A percentile compares a stretch with the other conserved stretches of the same genome.
These are phyloP conservation scores for Nemoura dubitans DNA, from an alignment of 2,888 invertebrate genomes.

Conservation along the genomic window DNA sequence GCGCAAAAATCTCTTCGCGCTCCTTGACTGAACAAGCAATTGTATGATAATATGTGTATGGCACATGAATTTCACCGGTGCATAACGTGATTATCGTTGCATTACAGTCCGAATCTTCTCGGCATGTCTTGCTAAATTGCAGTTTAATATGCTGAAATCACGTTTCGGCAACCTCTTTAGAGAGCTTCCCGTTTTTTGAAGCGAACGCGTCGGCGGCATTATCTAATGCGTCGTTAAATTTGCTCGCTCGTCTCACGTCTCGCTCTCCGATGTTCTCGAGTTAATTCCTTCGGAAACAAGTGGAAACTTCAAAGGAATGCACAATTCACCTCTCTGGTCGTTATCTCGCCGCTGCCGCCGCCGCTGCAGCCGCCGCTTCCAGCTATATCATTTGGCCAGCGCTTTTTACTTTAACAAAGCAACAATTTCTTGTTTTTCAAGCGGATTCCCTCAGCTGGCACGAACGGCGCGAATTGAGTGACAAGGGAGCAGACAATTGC, in stretches of 20 bases:
- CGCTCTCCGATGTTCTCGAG: background rate
- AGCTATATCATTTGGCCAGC: slow-evolving; percentile 33
- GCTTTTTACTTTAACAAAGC: slow-evolving; percentile 14
- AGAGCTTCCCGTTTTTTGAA: background rate
- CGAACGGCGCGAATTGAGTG: slow-evolving; percentile 1
- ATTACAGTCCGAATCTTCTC: background rate
- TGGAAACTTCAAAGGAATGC: slow-evolving; percentile 29
- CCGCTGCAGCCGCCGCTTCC: background rate
- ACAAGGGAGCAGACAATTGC: slow-evolving; percentile 21
- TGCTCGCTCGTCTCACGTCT: background rate
- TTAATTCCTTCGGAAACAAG: background rate
- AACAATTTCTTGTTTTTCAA: slow-evolving; percentile 20
- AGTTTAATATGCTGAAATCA: background rate
- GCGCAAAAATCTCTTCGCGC: background rate
- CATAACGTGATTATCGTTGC: background rate
- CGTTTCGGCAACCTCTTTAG: background rate
- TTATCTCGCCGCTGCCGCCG: slow-evolving; percentile 31
- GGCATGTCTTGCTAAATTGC: background rate
- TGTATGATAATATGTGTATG: too few species aligned
- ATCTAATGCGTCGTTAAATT: background rate
- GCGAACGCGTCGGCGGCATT: background rate
- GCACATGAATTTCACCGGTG: background rate
- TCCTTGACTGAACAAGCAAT: background rate
- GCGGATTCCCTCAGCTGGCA: background rate
- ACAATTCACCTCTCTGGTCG: slow-evolving; percentile 22